Percentiles rank a stretch among this genome's conserved stretches.
phyloP scores from a whole-genome alignment of 2,888 invertebrate species.

The Yponomeuta sedellus region DNA sequence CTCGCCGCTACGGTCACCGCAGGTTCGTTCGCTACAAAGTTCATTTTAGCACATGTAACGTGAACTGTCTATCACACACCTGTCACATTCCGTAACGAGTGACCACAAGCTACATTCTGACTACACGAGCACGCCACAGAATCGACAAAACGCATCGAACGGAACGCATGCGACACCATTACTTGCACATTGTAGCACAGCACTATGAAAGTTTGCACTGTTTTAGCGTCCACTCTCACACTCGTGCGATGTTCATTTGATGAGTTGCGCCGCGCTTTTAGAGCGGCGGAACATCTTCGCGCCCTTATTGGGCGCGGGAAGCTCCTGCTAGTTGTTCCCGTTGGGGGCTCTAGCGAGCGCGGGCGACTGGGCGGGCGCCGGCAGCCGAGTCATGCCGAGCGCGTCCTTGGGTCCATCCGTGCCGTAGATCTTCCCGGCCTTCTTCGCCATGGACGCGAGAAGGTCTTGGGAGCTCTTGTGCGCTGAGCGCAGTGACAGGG shows the following conservation, averaged over 20 bases:
- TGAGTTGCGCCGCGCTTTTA: conserved; percentile 74
- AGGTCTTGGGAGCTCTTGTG: conserved; percentile 97
- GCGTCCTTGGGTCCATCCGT: conserved; percentile 76
- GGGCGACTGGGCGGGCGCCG: conserved; percentile 34
- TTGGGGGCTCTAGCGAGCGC: conserved; percentile 52
- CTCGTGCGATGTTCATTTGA: conserved; percentile 50
- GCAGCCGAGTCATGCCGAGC: too few species aligned
- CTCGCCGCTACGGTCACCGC: background rate
- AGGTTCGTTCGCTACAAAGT: background rate
- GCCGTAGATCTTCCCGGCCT: conserved; percentile 99
- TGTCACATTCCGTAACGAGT: conserved; percentile 5
- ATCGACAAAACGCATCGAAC: background rate
- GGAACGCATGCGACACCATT: background rate
- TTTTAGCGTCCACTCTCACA: background rate
- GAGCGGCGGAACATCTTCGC: conserved; percentile 76
- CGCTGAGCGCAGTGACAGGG: conserved; percentile 94
- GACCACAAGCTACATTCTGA: conserved; percentile 3
- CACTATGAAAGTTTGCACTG: background rate
- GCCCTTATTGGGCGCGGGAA: conserved; percentile 67
- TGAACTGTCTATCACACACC: conserved; percentile 6
- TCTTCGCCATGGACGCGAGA: conserved; percentile 97
- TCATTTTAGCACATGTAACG: background rate
- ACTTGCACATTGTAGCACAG: conserved; percentile 4
- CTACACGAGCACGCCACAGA: conserved; percentile 11
- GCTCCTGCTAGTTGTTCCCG: conserved; percentile 72